phyloP scores from a whole-genome alignment of 2,113 vertebrate species.

The Notarius quadriscutis region DNA sequence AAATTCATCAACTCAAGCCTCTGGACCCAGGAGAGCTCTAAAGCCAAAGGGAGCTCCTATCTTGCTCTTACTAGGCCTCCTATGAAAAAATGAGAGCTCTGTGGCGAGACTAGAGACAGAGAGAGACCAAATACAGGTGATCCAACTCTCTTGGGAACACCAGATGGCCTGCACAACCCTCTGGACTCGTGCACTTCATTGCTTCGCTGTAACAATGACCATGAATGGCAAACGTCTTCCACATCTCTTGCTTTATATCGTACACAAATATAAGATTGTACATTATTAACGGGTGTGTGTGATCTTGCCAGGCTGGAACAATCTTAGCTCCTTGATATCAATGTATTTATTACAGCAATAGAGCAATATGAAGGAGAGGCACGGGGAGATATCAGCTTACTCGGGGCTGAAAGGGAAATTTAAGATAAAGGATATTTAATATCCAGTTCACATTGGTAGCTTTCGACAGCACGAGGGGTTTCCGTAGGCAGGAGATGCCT shows the following conservation, averaged over 20 bases:
- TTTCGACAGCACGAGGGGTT: constrained; percentile 78
- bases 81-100: constrained; percentile 69
- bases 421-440: constrained; percentile 86
- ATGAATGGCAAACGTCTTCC: constrained; percentile 34
- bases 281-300: constrained; percentile 64
- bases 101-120: constrained; percentile 40
- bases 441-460: constrained; percentile 76
- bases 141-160: constrained; percentile 51
- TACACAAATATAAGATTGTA: constrained; percentile 32
- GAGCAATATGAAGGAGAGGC: constrained; percentile 75
- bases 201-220: constrained; percentile 44
- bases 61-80: constrained; percentile 54
- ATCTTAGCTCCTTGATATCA: constrained; percentile 77
- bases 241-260: constrained; percentile 50
- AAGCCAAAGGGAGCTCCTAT: constrained; percentile 58
- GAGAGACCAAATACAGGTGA: constrained; percentile 56
- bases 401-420: constrained; percentile 72
- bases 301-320: constrained; percentile 75
- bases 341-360: constrained; percentile 79
- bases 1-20: constrained; percentile 76
- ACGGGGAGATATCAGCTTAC: constrained; percentile 79
- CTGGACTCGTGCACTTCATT: constrained; percentile 34
- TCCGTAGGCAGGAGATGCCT: constrained; percentile 75
- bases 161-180: constrained; percentile 62
- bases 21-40: constrained; percentile 65